Evolutionary conservation across 2,797 vertebrate genomes (phyloP).

Genomic region (Phoeniculus purpureus): DNA sequence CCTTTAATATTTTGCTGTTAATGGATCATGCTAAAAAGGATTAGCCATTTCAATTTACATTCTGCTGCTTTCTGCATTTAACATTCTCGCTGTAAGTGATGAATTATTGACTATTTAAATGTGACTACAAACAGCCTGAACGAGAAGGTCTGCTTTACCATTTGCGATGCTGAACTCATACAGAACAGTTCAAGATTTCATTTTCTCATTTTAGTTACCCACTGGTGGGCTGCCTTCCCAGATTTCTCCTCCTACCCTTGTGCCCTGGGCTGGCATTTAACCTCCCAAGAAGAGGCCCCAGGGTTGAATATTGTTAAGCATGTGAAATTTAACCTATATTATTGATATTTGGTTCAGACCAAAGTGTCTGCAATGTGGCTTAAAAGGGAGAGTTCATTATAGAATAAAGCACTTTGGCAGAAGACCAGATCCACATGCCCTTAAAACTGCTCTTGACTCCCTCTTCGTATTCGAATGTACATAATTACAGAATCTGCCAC

Average conservation of each 20-base stretch:
- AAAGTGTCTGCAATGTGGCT: slow-evolving; percentile 67
- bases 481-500: neutral
- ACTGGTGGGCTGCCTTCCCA: neutral
- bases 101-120: slow-evolving; percentile 67
- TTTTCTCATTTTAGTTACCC: neutral
- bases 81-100: slow-evolving; percentile 9
- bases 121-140: slow-evolving; percentile 46
- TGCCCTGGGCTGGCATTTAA: neutral
- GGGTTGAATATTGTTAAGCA: slow-evolving; percentile 73
- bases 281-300: slow-evolving; percentile 1
- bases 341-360: slow-evolving; percentile 69
- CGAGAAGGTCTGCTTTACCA: neutral
- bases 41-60: slow-evolving; percentile 69
- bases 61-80: slow-evolving; percentile 65
- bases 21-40: slow-evolving; percentile 69
- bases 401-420: slow-evolving; percentile 54
- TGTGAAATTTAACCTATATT: slow-evolving; percentile 68
- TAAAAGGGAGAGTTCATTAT: slow-evolving; percentile 60
- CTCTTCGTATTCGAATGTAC: slow-evolving; percentile 50
- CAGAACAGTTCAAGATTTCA: neutral
- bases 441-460: slow-evolving; percentile 50
- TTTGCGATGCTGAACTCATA: neutral
- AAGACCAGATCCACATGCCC: slow-evolving; percentile 24
- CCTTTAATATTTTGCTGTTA: slow-evolving; percentile 67
- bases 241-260: neutral